These are phyloP conservation scores for Pterostichus madidus DNA, from an alignment of 2,888 invertebrate genomes.

Conservation along the genomic window DNA sequence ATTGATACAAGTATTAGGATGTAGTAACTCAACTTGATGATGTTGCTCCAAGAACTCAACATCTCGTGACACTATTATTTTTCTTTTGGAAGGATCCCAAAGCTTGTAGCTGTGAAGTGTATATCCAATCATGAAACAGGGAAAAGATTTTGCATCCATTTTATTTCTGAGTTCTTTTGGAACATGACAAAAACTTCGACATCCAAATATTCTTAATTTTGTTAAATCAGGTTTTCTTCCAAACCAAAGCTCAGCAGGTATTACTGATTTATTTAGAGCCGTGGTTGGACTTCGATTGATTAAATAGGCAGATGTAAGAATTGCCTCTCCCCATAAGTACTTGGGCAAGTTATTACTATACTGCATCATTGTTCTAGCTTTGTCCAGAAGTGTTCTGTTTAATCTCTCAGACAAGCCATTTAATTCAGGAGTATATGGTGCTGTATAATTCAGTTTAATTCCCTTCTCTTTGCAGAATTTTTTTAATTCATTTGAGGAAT, in stretches of 20 bases:
- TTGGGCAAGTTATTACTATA: constrained; percentile 71
- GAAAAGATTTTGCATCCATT: constrained; percentile 68
- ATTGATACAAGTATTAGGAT: neutral
- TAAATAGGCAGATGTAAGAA: constrained; percentile 69
- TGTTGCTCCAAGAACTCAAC: neutral
- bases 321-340: constrained; percentile 73
- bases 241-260: constrained; percentile 69
- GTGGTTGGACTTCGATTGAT: constrained; percentile 70
- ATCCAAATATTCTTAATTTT: constrained; percentile 69
- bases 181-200: constrained; percentile 68
- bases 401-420: constrained; percentile 72
- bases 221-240: constrained; percentile 68
- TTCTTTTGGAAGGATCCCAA: neutral
- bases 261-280: constrained; percentile 64
- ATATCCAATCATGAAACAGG: constrained; percentile 49
- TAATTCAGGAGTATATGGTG: constrained; percentile 71
- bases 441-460: constrained; percentile 72
- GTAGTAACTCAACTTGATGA: neutral
- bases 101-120: neutral
- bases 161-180: constrained; percentile 68
- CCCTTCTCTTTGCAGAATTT: constrained; percentile 70
- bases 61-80: neutral
- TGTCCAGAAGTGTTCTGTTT: constrained; percentile 71
- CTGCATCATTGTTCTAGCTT: constrained; percentile 68
- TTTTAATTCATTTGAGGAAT: constrained; percentile 63